These are phyloP conservation scores for Natrix natrix DNA, from an alignment of 2,797 vertebrate species.

Conservation along the genomic window DNA sequence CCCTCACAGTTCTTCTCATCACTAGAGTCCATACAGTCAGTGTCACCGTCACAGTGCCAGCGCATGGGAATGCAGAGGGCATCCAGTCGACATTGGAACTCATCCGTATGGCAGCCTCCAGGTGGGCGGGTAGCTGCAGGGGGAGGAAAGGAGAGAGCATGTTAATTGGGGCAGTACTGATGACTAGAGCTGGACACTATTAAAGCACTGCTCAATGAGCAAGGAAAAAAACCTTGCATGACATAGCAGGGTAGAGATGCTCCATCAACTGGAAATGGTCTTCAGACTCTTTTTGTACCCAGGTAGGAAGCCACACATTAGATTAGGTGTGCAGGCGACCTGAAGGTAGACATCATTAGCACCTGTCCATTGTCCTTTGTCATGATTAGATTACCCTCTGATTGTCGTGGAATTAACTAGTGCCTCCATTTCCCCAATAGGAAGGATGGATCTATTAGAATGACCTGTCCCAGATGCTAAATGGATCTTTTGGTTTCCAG, in stretches of 20 bases:
- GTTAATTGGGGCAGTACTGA: background rate
- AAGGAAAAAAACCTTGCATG: background rate
- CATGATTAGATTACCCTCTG: background rate
- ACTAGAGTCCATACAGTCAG: constrained; percentile 95
- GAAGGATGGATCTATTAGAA: background rate
- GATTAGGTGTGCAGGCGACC: background rate
- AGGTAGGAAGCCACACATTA: background rate
- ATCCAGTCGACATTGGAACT: constrained; percentile 95
- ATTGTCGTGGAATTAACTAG: background rate
- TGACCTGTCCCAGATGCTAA: background rate
- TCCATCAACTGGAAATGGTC: background rate
- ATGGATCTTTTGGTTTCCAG: background rate
- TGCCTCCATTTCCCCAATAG: background rate
- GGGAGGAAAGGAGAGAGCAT: background rate
- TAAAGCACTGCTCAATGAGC: background rate
- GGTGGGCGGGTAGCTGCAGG: constrained; percentile 88
- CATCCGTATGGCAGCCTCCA: constrained; percentile 90
- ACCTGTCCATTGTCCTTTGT: background rate
- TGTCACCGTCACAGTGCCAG: constrained; percentile 95
- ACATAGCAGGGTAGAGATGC: background rate
- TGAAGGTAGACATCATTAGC: background rate
- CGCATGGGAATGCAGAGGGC: constrained; percentile 93
- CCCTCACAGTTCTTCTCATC: constrained; percentile 96
- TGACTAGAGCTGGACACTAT: background rate
- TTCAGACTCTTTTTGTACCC: background rate